Percentiles rank a stretch among this genome's conserved stretches.
phyloP scores from a whole-genome alignment of 64 coral and sea anemone genomes.

The Anthopleura sola region DNA sequence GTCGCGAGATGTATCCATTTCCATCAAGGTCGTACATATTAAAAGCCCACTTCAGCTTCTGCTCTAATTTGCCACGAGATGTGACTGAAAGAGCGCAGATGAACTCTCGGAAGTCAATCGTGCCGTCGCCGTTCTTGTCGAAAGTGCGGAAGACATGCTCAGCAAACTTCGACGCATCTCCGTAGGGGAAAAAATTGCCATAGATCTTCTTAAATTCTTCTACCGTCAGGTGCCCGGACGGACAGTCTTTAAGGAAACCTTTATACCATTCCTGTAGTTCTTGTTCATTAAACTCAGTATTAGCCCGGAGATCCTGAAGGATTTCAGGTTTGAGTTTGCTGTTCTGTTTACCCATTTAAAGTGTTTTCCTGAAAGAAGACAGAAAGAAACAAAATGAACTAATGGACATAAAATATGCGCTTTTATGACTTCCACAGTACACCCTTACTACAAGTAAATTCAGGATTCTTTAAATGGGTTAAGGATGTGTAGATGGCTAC shows the following conservation, averaged over 20 bases:
- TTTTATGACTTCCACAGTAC: too few relatives aligned
- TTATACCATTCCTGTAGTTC: conserved; percentile 84
- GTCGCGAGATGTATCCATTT: conserved; percentile 69
- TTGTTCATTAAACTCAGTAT: conserved; percentile 57
- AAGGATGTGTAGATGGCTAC: too few relatives aligned
- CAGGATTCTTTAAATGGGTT: too few relatives aligned
- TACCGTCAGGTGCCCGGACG: conserved; percentile 48
- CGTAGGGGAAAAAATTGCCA: conserved; percentile 74
- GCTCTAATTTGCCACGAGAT: conserved; percentile 61
- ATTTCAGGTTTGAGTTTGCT: conserved; percentile 68
- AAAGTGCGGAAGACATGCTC: conserved; percentile 77
- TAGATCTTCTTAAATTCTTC: conserved; percentile 80
- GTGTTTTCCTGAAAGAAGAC: background rate
- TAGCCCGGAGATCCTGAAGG: conserved; percentile 34
- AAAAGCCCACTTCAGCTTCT: conserved; percentile 78
- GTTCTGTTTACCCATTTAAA: conserved; percentile 75
- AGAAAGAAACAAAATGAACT: background rate
- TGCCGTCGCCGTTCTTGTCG: conserved; percentile 53
- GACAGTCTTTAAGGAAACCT: conserved; percentile 67
- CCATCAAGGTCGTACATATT: conserved; percentile 82
- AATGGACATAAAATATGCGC: too few relatives aligned
- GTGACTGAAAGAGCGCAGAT: conserved; percentile 75
- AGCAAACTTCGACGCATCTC: conserved; percentile 72
- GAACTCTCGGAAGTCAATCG: conserved; percentile 75
- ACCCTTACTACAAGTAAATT: too few relatives aligned